These are phyloP conservation scores for Nycticorax nycticorax DNA, from an alignment of 2,113 vertebrate genomes.

Conservation along the genomic window DNA sequence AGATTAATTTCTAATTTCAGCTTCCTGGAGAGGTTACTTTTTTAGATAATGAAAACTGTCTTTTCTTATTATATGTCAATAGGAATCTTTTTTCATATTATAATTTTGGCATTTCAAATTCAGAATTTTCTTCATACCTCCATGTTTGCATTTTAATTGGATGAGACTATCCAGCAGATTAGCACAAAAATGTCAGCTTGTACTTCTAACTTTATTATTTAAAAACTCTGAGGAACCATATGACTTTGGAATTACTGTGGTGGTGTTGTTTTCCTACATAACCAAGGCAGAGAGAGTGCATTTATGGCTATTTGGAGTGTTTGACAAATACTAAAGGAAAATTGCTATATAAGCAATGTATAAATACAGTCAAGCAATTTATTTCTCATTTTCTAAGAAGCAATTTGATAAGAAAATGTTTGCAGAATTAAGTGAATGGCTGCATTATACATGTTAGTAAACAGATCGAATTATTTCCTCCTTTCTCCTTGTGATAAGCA, in stretches of 20 bases:
- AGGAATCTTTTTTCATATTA: conserved; percentile 10
- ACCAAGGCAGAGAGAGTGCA: background rate
- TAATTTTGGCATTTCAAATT: conserved; percentile 46
- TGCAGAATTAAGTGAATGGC: conserved; percentile 41
- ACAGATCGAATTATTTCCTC: conserved; percentile 28
- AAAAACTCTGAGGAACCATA: background rate
- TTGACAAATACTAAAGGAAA: conserved; percentile 32
- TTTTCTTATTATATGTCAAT: conserved; percentile 12
- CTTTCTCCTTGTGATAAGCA: conserved; percentile 26
- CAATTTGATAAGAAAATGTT: conserved; percentile 55
- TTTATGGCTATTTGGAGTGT: background rate
- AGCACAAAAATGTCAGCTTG: conserved; percentile 16
- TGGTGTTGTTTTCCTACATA: background rate
- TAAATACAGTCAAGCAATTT: conserved; percentile 51
- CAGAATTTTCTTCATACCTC: background rate
- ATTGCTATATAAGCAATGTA: conserved; percentile 22
- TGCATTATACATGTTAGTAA: conserved; percentile 51
- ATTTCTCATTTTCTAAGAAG: conserved; percentile 41
- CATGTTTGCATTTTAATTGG: conserved; percentile 46
- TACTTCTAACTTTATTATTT: conserved; percentile 19
- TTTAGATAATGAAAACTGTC: conserved; percentile 31
- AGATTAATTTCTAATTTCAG: conserved; percentile 39
- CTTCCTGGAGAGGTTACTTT: background rate
- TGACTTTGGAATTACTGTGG: background rate
- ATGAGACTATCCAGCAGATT: background rate